Evolutionary conservation across 1,140 invertebrate genomes (phyloP).

Genomic region (Drosophila burlai): DNA sequence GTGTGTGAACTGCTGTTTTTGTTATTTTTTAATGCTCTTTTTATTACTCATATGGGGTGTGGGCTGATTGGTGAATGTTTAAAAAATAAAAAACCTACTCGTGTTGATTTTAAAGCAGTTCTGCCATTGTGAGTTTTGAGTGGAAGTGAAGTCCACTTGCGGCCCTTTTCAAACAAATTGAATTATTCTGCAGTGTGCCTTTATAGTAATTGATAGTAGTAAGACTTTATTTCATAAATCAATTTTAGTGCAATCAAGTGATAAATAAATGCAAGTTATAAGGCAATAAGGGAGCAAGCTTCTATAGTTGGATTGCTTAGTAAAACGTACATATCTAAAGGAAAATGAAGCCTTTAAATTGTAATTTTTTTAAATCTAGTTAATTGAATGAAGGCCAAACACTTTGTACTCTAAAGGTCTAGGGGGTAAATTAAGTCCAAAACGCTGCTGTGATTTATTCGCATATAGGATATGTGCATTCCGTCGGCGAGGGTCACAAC

Average conservation of each 20-base stretch:
- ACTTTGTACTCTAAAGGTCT: neutral
- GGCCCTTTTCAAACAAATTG: constrained; percentile 47
- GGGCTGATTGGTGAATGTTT: constrained; percentile 38
- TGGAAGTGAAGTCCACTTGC: constrained; percentile 41
- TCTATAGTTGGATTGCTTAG: neutral
- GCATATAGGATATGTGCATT: constrained; percentile 2
- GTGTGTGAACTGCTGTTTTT: constrained; percentile 28
- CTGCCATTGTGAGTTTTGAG: constrained; percentile 23
- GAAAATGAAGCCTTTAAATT: neutral
- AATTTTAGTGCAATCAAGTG: neutral
- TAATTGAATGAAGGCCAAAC: neutral
- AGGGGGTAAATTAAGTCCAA: constrained; percentile 2
- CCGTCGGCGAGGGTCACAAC: constrained; percentile 26
- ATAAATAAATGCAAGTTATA: neutral
- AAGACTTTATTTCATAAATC: neutral
- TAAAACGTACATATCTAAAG: neutral
- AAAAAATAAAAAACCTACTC: constrained; percentile 53
- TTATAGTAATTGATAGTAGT: constrained; percentile 6
- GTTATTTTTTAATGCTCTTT: constrained; percentile 21
- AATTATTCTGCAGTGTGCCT: constrained; percentile 27
- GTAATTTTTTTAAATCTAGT: neutral
- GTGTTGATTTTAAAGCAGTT: constrained; percentile 58
- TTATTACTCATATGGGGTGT: constrained; percentile 21
- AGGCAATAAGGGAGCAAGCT: neutral
- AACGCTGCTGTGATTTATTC: constrained; percentile 3